These are phyloP conservation scores for Chloropsis hardwickii DNA, from an alignment of 2,113 vertebrate genomes.

Conservation along the genomic window DNA sequence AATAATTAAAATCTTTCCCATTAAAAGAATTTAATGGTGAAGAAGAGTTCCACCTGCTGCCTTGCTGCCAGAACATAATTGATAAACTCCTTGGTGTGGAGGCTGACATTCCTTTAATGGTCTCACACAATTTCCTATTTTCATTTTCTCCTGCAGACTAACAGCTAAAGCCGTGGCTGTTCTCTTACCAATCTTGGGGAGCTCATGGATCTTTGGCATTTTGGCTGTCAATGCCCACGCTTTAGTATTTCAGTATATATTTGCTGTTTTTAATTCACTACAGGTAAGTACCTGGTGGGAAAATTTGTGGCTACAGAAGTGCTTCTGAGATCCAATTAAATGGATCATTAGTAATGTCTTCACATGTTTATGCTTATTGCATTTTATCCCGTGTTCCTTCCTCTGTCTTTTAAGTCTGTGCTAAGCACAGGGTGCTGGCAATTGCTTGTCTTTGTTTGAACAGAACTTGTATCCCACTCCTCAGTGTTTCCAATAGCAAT, in stretches of 20 bases:
- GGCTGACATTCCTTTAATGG: background rate
- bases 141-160: conserved; percentile 71
- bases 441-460: background rate
- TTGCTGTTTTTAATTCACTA: conserved; percentile 92
- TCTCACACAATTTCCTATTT: background rate
- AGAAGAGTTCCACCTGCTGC: background rate
- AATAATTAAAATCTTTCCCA: background rate
- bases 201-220: conserved; percentile 94
- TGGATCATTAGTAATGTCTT: background rate
- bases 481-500: background rate
- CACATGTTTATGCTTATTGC: background rate
- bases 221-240: conserved; percentile 86
- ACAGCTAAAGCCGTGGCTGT: conserved; percentile 93
- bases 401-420: background rate
- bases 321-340: background rate
- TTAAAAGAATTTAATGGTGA: background rate
- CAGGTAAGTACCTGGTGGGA: conserved; percentile 76
- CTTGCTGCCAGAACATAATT: background rate
- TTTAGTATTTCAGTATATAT: conserved; percentile 91
- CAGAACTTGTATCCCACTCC: background rate
- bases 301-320: background rate
- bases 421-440: background rate
- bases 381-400: background rate
- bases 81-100: too few relatives aligned
- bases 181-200: conserved; percentile 91